Evolutionary conservation across 2,888 invertebrate species (phyloP), one percentile per base, ranked within the genome.

Genomic region (Cheilosia urbana): DNA sequence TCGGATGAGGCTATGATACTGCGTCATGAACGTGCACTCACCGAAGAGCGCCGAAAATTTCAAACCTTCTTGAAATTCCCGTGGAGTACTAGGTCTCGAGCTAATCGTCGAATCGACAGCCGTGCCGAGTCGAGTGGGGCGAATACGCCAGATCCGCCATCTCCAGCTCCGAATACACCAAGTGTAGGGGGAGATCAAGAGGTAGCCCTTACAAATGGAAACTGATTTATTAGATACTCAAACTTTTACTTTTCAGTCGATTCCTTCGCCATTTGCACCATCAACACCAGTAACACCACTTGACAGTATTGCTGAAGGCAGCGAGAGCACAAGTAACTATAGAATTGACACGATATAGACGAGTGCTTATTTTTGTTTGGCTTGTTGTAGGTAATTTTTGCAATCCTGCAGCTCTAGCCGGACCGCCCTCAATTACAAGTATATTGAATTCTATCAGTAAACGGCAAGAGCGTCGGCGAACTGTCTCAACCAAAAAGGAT

Each of bases 31-130:
- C 95, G 95, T 87, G 92, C 92, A 6, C 88, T 92, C 13, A 68
- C 89, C 13, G 96, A 96, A 87, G 98, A 98, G 92, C 95, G 96
- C 87, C 95, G 95, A 89, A 96, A 96, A 88, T 92, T 92, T 77
- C 91, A 91, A 88, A 91, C 92, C 2, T 92, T 90, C 83, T 88
- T 93, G 13, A 92, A 92, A 87, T 92, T 92, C 69, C 93, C 92
- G 1, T 92, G 91, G 89, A 92, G 91, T 78, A 93, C 93, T 42
- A 89, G 92, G 51, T 93, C 94, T 42, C 93, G 95, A 21, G 94
- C 94, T 2, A 94, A 94, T 91, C 94, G 95, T 83, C 94, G 95
- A 45, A 94, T 94, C 21, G 95, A 96, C 88, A 95, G 95, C 89
- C 93, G 95, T 57, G 95, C 95, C 2, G 95, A 95, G 88, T 94